These are phyloP conservation scores for Drosophila varians DNA, from an alignment of 1,140 invertebrate genomes.

Conservation along the genomic window DNA sequence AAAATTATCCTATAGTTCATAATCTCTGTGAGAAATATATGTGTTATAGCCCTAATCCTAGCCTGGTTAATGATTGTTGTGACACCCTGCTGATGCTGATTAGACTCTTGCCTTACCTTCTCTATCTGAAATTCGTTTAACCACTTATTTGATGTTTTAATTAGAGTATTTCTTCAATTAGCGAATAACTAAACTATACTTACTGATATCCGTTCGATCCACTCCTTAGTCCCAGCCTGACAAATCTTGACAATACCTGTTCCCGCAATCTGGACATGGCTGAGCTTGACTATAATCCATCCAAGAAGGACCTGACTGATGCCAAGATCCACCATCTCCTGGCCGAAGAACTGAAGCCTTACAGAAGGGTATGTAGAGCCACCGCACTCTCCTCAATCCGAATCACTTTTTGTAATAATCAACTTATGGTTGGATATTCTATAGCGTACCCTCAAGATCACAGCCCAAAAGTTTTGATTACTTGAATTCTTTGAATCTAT, in stretches of 20 bases:
- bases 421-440: constrained; percentile 50
- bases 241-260: constrained; percentile 89
- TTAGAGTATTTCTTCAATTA: background rate
- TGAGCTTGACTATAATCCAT: constrained; percentile 95
- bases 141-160: constrained; percentile 13
- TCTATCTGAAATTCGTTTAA: constrained; percentile 74
- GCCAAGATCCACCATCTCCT: constrained; percentile 96
- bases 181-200: background rate
- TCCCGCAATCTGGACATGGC: constrained; percentile 96
- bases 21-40: background rate
- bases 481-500: constrained; percentile 8
- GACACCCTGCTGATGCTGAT: constrained; percentile 8
- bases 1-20: background rate
- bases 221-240: constrained; percentile 88
- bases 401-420: constrained; percentile 37
- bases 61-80: background rate
- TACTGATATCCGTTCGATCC: constrained; percentile 19
- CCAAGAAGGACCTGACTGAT: constrained; percentile 95
- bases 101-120: constrained; percentile 14
- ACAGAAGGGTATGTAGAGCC: constrained; percentile 91
- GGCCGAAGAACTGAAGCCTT: constrained; percentile 95
- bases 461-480: constrained; percentile 25
- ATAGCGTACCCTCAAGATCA: constrained; percentile 28
- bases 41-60: background rate
- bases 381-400: background rate